Conservation (phyloP, 2,113 vertebrate species). For the Andinoacara biseriatus region DNA sequence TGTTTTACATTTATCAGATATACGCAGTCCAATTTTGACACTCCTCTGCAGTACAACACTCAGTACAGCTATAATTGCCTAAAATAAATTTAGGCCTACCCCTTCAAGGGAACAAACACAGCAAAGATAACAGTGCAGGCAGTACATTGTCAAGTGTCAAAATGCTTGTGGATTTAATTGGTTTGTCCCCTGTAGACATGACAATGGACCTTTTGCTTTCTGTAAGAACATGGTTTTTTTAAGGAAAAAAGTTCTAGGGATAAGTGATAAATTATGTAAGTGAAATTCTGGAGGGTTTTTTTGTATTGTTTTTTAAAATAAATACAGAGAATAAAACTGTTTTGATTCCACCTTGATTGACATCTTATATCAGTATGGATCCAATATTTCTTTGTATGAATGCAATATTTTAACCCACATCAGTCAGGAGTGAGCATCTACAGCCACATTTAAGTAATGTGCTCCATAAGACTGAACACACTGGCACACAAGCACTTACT, state of each 20-base stretch:
- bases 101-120: not conserved
- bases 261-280: not conserved
- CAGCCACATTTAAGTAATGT: not conserved
- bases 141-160: not conserved
- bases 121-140: slow-evolving; percentile 1
- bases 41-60: not conserved
- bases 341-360: not conserved
- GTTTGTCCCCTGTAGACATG: not conserved
- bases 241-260: not conserved
- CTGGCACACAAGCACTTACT: not conserved
- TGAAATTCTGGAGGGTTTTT: not conserved
- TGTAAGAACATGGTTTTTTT: not conserved
- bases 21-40: not conserved
- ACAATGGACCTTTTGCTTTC: slow-evolving; percentile 1
- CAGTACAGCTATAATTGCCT: not conserved
- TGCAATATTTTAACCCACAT: not conserved
- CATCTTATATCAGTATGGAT: not conserved
- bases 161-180: slow-evolving; percentile 30
- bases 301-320: not conserved
- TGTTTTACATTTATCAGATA: not conserved
- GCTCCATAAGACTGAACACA: not conserved
- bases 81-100: not conserved
- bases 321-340: not conserved
- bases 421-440: not conserved
- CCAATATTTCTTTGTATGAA: not conserved